Percentiles rank a stretch among this genome's conserved stretches.
Evolutionary conservation across 2,888 invertebrate species (phyloP).

Genomic region (Heliconius ethilla): DNA sequence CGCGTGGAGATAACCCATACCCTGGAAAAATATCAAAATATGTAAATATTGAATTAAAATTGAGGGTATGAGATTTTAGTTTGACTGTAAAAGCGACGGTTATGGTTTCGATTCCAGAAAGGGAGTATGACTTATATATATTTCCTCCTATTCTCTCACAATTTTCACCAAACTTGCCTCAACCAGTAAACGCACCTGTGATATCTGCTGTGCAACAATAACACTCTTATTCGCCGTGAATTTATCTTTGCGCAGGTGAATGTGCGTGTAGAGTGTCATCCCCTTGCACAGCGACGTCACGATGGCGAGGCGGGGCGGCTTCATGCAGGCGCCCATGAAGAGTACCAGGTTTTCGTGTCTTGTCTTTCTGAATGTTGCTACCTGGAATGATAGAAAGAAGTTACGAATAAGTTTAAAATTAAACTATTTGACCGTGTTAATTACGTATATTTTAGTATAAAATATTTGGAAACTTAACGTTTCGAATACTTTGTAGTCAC

Average conservation of each 20-base stretch:
- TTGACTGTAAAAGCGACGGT: no score
- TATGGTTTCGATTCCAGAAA: no score
- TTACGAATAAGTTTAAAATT: neutral
- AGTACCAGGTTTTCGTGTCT: constrained; percentile 98
- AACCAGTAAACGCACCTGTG: constrained; percentile 84
- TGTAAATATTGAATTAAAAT: no score
- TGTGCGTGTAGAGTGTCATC: constrained; percentile 95
- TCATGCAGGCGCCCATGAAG: constrained; percentile 99
- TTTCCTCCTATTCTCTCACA: no score
- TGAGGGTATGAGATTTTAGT: no score
- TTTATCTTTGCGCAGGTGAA: constrained; percentile 95
- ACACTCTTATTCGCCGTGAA: constrained; percentile 96
- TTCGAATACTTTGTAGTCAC: no score
- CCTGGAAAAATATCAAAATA: constrained; percentile 77
- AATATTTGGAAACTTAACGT: no score
- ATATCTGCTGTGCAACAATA: constrained; percentile 97
- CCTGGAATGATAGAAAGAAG: constrained; percentile 70
- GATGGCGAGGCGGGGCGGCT: constrained; percentile 96
- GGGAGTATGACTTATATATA: no score
- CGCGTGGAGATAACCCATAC: constrained; percentile 99
- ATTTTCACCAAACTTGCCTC: no score
- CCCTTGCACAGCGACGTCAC: constrained; percentile 99
- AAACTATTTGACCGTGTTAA: no score
- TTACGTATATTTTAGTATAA: no score
- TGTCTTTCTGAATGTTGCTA: constrained; percentile 97